Percentiles rank a stretch among this genome's conserved stretches.
These are phyloP conservation scores for Listrodromus nycthemerus DNA, from an alignment of 2,888 invertebrate genomes.

Conservation along the genomic window DNA sequence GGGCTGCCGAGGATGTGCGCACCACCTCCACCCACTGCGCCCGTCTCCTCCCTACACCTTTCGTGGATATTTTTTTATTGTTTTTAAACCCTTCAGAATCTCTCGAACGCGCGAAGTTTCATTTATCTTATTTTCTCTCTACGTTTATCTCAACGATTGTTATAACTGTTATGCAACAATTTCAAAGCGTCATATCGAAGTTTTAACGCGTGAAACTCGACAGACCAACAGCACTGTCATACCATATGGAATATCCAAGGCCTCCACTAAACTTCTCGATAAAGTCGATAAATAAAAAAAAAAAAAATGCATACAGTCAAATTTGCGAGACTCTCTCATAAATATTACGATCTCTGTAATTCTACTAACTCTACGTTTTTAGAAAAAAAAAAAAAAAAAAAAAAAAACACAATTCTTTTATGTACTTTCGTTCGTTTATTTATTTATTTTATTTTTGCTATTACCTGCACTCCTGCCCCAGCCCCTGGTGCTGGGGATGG, in stretches of 20 bases:
- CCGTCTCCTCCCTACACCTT: constrained; percentile 85
- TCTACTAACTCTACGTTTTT: constrained; percentile 38
- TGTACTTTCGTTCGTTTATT: constrained; percentile 36
- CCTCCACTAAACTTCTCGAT: constrained; percentile 21
- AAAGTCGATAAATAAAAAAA: constrained; percentile 34
- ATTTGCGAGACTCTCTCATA: constrained; percentile 38
- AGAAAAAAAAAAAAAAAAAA: no score
- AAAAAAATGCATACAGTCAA: constrained; percentile 21
- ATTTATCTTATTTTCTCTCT: constrained; percentile 11
- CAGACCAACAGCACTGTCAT: constrained; percentile 45
- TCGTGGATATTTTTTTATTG: constrained; percentile 64
- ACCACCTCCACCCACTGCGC: constrained; percentile 84
- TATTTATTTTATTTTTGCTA: constrained; percentile 66
- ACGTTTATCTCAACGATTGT: constrained; percentile 36
- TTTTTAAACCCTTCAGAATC: constrained; percentile 65
- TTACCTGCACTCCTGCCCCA: constrained; percentile 84
- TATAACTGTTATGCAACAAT: constrained; percentile 33
- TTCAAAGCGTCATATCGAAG: constrained; percentile 29
- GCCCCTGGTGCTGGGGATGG: constrained; percentile 84
- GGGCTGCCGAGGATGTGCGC: constrained; percentile 85
- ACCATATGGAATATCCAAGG: constrained; percentile 46
- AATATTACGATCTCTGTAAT: constrained; percentile 42
- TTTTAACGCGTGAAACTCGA: constrained; percentile 32
- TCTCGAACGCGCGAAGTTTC: constrained; percentile 60
- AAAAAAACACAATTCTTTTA: constrained; percentile 43